Evolutionary conservation across 37 sponge, comb jelly and placozoan genomes (phyloP).

Genomic region (Petrosia ficiformis): DNA sequence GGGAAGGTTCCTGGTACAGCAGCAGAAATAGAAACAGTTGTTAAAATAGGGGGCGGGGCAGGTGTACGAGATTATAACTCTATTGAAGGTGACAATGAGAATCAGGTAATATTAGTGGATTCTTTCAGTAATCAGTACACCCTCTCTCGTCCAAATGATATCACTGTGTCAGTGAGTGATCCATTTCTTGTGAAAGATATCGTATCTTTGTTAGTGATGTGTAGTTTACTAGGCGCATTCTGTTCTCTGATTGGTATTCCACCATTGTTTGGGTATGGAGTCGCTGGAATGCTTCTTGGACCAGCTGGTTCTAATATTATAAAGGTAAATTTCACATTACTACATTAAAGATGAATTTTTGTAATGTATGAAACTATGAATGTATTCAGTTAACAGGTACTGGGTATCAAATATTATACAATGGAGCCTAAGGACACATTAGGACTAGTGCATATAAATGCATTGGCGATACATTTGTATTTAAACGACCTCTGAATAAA

Average conservation of each 20-base stretch:
- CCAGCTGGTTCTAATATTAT: slow-evolving; percentile 79
- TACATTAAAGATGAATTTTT: slow-evolving; percentile 12
- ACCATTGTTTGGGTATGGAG: slow-evolving; percentile 78
- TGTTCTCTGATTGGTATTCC: slow-evolving; percentile 65
- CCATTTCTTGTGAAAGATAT: slow-evolving; percentile 73
- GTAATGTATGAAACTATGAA: not conserved
- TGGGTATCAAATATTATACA: too few relatives aligned
- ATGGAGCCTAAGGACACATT: too few relatives aligned
- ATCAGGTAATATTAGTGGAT: slow-evolving; percentile 59
- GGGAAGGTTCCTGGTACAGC: slow-evolving; percentile 23
- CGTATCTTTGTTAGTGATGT: slow-evolving; percentile 56
- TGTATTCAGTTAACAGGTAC: not conserved
- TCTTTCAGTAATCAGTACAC: slow-evolving; percentile 82
- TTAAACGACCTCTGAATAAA: too few relatives aligned
- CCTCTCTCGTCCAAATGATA: slow-evolving; percentile 67
- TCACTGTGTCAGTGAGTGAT: slow-evolving; percentile 77
- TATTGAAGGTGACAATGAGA: not conserved
- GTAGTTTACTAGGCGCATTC: slow-evolving; percentile 50
- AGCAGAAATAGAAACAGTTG: slow-evolving; percentile 64
- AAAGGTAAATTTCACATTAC: slow-evolving; percentile 18
- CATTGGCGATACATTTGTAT: not conserved
- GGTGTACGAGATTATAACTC: slow-evolving; percentile 5
- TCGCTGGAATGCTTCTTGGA: slow-evolving; percentile 86
- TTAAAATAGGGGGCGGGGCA: slow-evolving; percentile 35
- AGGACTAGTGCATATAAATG: too few relatives aligned